Conservation (phyloP, 2,888 invertebrate genomes). For the Coecobrya sp. region DNA sequence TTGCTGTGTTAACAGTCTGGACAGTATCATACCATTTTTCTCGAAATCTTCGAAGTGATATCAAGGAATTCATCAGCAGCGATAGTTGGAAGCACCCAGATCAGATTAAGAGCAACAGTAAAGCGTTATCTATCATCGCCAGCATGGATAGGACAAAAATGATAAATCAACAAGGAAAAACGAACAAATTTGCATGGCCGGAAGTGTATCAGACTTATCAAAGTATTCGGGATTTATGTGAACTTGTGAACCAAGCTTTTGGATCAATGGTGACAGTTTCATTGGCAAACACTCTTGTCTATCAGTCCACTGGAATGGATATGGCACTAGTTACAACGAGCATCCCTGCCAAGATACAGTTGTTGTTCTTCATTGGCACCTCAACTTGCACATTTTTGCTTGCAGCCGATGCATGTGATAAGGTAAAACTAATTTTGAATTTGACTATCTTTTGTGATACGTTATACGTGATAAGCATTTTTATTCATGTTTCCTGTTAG, state of each 20-base stretch:
- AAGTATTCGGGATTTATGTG: background rate
- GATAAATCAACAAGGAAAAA: background rate
- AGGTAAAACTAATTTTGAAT: background rate
- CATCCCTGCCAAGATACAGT: background rate
- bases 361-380: background rate
- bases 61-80: background rate
- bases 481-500: background rate
- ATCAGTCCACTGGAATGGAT: background rate
- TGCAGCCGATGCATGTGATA: background rate
- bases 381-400: background rate
- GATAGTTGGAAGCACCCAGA: background rate
- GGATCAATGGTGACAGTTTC: background rate
- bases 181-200: background rate
- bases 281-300: background rate
- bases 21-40: background rate
- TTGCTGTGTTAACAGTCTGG: background rate
- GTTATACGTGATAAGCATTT: background rate
- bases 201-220: background rate
- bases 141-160: too few relatives aligned
- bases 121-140: too few relatives aligned
- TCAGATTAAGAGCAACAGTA: too few relatives aligned
- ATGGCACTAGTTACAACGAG: background rate
- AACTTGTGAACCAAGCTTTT: background rate
- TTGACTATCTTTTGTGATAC: too few relatives aligned
- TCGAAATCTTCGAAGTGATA: background rate